These are phyloP conservation scores for Gymnosoma rotundatum DNA, from an alignment of 2,888 invertebrate species.

Conservation along the genomic window DNA sequence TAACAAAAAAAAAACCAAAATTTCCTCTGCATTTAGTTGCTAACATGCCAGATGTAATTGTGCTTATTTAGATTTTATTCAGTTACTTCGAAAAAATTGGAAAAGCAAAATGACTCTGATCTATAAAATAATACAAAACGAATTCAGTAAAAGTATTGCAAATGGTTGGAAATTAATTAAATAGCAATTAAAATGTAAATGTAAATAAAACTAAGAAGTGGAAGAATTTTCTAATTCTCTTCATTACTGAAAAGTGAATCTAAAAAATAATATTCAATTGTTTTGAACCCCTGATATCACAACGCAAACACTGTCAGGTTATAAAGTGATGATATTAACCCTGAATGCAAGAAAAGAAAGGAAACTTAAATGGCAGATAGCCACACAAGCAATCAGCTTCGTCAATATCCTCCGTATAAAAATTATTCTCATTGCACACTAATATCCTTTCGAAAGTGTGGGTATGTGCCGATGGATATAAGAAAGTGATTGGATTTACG, in stretches of 20 bases:
- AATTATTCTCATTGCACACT: neutral
- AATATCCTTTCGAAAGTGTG: neutral
- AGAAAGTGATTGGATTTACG: conserved; percentile 36
- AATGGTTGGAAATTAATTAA: too few species aligned
- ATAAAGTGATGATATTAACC: conserved; percentile 62
- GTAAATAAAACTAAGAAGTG: too few species aligned
- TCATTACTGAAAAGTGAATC: neutral
- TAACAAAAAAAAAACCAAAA: too few species aligned
- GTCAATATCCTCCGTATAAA: conserved; percentile 56
- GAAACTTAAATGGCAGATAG: conserved; percentile 66
- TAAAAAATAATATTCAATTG: neutral
- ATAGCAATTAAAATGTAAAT: too few species aligned
- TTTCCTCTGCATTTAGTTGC: too few species aligned
- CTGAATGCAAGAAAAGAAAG: conserved; percentile 48
- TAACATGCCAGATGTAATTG: neutral
- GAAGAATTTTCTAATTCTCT: neutral
- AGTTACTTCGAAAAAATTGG: too few species aligned
- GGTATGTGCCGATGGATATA: conserved; percentile 1
- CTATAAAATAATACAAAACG: too few species aligned
- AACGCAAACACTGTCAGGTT: conserved; percentile 48
- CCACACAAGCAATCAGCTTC: conserved; percentile 60
- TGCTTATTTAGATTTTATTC: neutral
- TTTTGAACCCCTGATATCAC: conserved; percentile 4
- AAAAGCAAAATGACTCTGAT: too few species aligned
- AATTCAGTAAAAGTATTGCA: too few species aligned